Conservation (phyloP, 2,113 vertebrate genomes). For the Coracopsis vasa region DNA sequence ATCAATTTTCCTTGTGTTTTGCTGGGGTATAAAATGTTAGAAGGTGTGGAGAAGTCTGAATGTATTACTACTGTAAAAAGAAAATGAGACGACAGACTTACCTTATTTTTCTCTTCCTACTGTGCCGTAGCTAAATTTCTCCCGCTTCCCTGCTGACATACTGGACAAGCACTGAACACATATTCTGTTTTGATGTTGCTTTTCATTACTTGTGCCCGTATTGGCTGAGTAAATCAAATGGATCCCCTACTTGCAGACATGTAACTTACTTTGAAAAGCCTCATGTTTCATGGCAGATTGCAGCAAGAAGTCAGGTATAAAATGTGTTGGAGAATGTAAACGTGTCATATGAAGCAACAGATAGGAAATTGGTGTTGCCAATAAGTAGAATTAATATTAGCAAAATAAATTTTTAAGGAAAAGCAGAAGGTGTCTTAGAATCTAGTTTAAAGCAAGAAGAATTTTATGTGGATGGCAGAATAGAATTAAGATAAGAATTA, state of each 20-base stretch:
- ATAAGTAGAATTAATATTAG: not conserved
- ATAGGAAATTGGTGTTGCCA: not conserved
- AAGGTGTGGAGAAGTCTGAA: not conserved
- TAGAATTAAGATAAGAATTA: not conserved
- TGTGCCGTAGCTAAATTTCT: not conserved
- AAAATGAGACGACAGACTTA: not conserved
- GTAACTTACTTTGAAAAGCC: not conserved
- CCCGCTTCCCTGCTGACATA: not conserved
- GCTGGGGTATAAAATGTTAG: not conserved
- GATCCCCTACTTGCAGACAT: not conserved
- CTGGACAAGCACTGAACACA: not conserved
- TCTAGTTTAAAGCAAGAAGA: not conserved
- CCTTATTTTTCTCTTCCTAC: not conserved
- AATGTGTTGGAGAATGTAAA: not conserved
- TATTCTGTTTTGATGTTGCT: not conserved
- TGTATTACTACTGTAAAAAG: not conserved
- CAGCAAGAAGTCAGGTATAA: not conserved
- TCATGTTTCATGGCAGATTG: not conserved
- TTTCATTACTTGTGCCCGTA: not conserved
- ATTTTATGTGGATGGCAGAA: not conserved
- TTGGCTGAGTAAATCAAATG: not conserved
- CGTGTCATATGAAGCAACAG: not conserved
- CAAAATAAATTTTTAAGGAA: not conserved
- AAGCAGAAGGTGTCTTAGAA: not conserved
- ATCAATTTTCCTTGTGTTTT: not conserved